Percentiles rank a stretch among this genome's conserved stretches.
Conservation (phyloP, 2,113 vertebrate species). For the Labrus mixtus region DNA sequence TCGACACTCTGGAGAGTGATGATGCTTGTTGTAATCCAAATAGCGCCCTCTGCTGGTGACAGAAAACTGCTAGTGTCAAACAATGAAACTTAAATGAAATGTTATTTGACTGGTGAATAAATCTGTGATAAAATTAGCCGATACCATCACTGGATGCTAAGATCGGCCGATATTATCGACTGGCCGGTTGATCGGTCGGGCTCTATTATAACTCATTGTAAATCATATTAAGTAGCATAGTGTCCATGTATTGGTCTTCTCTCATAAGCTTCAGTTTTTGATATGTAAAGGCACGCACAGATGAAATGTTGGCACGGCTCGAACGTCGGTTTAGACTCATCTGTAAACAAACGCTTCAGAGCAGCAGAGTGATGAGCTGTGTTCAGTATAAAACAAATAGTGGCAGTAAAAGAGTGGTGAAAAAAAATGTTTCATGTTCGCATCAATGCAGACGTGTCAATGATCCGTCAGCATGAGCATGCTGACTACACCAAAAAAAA, state of each 20-base stretch:
- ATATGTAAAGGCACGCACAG: not conserved
- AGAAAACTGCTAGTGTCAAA: too few relatives aligned
- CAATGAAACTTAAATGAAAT: too few relatives aligned
- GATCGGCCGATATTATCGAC: too few relatives aligned
- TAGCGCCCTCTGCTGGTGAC: too few relatives aligned
- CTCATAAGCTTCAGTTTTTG: not conserved
- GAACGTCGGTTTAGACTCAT: not conserved
- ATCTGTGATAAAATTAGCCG: too few relatives aligned
- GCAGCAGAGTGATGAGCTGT: not conserved
- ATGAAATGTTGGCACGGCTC: not conserved
- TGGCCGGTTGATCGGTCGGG: too few relatives aligned
- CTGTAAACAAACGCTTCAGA: not conserved
- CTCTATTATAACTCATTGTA: too few relatives aligned
- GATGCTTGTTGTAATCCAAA: too few relatives aligned
- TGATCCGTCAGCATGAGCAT: slow-evolving; percentile 30
- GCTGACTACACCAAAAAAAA: slow-evolving; percentile 15
- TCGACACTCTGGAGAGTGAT: too few relatives aligned
- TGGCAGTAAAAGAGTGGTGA: slow-evolving; percentile 23
- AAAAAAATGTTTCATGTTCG: slow-evolving; percentile 8
- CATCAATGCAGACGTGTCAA: slow-evolving; percentile 25
- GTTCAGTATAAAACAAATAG: not conserved
- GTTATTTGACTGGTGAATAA: too few relatives aligned
- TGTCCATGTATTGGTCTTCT: not conserved
- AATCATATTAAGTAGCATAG: not conserved
- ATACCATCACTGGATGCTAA: too few relatives aligned